phyloP scores from a whole-genome alignment of 2,113 vertebrate species.

The Oreotrochilus melanogaster region DNA sequence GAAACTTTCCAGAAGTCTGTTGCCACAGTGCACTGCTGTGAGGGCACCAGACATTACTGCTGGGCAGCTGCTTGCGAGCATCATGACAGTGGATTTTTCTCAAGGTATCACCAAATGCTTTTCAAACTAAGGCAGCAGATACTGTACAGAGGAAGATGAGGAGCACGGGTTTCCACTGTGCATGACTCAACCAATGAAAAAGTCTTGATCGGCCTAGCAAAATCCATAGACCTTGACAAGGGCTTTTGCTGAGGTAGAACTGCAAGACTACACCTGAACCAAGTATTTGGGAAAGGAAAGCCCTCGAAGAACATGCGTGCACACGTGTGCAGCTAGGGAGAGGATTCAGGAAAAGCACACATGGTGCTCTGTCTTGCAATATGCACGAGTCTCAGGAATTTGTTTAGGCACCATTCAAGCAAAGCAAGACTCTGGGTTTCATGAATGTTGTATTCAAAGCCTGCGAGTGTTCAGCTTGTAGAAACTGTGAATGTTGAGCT shows the following conservation, averaged over 20 bases:
- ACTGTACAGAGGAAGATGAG: not conserved
- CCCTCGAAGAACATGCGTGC: not conserved
- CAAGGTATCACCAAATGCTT: not conserved
- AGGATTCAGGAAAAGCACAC: not conserved
- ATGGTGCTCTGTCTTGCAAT: not conserved
- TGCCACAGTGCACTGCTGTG: not conserved
- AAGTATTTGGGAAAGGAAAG: not conserved
- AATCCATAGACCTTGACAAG: not conserved
- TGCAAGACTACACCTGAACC: not conserved
- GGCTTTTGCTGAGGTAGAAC: not conserved
- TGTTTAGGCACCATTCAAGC: not conserved
- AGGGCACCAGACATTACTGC: not conserved
- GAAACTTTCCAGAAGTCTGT: not conserved
- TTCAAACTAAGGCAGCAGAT: not conserved
- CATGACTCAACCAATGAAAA: not conserved
- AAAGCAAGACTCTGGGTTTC: not conserved
- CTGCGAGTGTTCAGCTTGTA: not conserved
- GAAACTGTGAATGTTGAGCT: not conserved
- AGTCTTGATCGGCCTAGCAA: not conserved
- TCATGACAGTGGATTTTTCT: not conserved
- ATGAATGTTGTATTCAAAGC: not conserved
- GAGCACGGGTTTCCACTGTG: not conserved
- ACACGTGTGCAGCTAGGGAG: accelerated
- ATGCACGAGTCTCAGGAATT: not conserved
- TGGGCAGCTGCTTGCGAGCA: not conserved